Evolutionary conservation across 1,140 invertebrate genomes (phyloP), one percentile per base, ranked within the genome.

Genomic region (Zaprionus gabonicus): DNA sequence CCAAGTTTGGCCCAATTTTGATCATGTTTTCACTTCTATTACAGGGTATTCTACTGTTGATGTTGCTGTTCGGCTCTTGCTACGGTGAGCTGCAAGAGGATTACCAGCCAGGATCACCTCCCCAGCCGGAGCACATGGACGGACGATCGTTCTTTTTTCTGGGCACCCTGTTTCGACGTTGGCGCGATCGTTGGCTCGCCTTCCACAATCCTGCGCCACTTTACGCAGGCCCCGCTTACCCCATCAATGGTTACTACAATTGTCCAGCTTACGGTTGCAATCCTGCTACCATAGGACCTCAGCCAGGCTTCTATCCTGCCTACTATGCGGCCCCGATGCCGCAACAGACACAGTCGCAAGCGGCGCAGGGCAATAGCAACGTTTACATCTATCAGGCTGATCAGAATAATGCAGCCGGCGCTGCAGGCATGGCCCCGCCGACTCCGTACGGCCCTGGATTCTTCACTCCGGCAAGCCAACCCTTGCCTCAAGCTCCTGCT

Each of bases 141-240:
- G 84, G 84, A 17, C 74, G 84, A 2, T 87, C 84, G 0, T 87
- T 87, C 23, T 88, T 71, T 17, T 81, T 87, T 63, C 36, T 87
- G 56, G 84, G 84, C 7, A 72, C 71, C 0, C 34, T 87, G 10
- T 87, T 87, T n/a, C 81, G 84, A 17, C 84, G 84, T 10, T 87
- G 84, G 84, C 81, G 84, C 10, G 79, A 87, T 84, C 84, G 84
- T 6, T 87, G 84, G 84, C 27, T 79, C 56, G 81, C 84, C 17
- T 81, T 71, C 27, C 68, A 87, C n/a, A 81, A 65, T 62, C 59
- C 84, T 4, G 74, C 72, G 3, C 81, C 84, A 1, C 53, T 90
- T 0, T 88, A 79, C 41, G 85, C 84, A 1, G 84, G 84, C 25
- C 64, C 84, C 1, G 71, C 75, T 0, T 88, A 81, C 60, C 84